phyloP scores from a whole-genome alignment of 1,140 invertebrate species.

The Octopus bimaculoides region DNA sequence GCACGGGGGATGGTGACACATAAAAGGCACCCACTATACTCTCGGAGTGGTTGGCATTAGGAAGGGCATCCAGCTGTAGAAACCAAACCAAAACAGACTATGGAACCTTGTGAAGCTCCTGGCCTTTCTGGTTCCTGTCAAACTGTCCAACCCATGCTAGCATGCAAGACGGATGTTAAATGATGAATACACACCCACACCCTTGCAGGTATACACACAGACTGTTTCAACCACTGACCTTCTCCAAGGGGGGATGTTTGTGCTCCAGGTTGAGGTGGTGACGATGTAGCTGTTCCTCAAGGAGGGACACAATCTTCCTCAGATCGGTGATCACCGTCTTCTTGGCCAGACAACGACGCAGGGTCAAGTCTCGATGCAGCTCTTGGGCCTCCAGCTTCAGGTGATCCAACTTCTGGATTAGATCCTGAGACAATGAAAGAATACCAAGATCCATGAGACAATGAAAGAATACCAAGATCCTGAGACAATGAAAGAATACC shows the following conservation, averaged over 20 bases:
- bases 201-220: background rate
- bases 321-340: slow-evolving; percentile 26
- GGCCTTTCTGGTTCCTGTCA: too few species aligned
- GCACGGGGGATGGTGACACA: too few species aligned
- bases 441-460: too few species aligned
- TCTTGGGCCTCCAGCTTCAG: slow-evolving; percentile 42
- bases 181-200: background rate
- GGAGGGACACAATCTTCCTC: slow-evolving; percentile 22
- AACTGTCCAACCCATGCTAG: too few species aligned
- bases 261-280: slow-evolving; percentile 34
- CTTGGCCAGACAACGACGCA: slow-evolving; percentile 41
- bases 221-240: slow-evolving; percentile 21
- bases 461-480: too few species aligned
- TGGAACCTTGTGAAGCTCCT: too few species aligned
- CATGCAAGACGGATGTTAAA: too few species aligned
- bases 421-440: slow-evolving; percentile 22
- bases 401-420: slow-evolving; percentile 37
- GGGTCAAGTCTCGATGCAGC: slow-evolving; percentile 44
- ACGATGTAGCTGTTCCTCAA: slow-evolving; percentile 32
- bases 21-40: too few species aligned
- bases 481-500: too few species aligned
- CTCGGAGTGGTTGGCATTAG: too few species aligned
- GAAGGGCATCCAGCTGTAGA: too few species aligned
- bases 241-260: slow-evolving; percentile 36
- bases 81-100: too few species aligned